Evolutionary conservation across 2,113 vertebrate genomes (phyloP), one percentile per base, ranked within the genome.

Genomic region (Baryphthengus martii): DNA sequence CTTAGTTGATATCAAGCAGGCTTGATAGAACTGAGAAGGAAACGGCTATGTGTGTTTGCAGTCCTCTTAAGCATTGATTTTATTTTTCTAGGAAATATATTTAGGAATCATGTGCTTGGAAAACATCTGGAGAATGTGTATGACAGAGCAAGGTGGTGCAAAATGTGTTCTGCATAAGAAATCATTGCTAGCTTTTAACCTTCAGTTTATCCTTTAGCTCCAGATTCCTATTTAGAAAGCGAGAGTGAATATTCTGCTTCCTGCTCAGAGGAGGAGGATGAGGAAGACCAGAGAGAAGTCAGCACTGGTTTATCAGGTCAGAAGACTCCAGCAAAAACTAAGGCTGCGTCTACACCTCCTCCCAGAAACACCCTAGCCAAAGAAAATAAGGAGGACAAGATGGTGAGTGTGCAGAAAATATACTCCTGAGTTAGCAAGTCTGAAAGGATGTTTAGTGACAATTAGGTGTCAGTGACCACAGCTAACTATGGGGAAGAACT

Each of bases 191-290:
- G 39, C 33, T 88, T 86, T 94, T 96, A 83, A 94, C 70, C 21
- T 50, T 73, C 49, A 86, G 50, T 89, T 91, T 93, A 16, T 82
- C 58, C 33, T 91, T 28, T 94, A 99, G 98, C 96, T 61, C 96
- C 98, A 3, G 98, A 97, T 89, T 85, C 98, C 17, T 95, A 95
- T 68, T 98, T 98, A 20, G 98, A 99, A 96, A 99, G 98, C 18
- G 99, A 99, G 90, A 99, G 98, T 59, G 99, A 99, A 82, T 98
- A 98, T 85, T 99, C 99, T 18, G 96, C 98, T 56, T 99, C 99
- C 28, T 98, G 98, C 96, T 99, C 98, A 19, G 98, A 97, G 63
- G 97, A 98, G 16, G 98, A 98, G 26, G 97, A 97, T 52, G 97
- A 98, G 4, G 96, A 97, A 9, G 62, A 82, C 40, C 96, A 93